These are phyloP conservation scores for Helarctos malayanus DNA, from an alignment of 2,797 vertebrate species.

Conservation along the genomic window DNA sequence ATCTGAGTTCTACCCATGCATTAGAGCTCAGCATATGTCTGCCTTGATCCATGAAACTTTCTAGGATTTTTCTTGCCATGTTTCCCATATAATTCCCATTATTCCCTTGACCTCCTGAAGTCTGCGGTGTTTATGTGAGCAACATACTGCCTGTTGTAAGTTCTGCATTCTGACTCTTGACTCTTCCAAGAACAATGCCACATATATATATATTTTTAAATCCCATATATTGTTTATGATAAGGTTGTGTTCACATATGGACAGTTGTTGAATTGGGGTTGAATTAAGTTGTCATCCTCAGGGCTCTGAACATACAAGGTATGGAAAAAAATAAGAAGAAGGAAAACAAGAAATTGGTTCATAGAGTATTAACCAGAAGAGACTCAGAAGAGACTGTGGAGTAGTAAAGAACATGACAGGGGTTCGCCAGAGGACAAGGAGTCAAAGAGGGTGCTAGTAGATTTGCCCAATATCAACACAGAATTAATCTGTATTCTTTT, in stretches of 20 bases:
- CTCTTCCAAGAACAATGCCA: neutral
- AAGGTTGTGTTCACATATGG: neutral
- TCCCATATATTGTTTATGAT: neutral
- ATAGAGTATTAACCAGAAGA: neutral
- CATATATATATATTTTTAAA: neutral
- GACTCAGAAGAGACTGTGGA: neutral
- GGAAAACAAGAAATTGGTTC: neutral
- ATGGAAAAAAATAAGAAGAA: neutral
- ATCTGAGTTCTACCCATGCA: neutral
- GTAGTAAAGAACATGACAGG: neutral
- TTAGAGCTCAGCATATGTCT: neutral
- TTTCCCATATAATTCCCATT: neutral
- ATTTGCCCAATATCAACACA: neutral
- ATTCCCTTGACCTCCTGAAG: neutral
- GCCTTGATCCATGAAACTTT: neutral
- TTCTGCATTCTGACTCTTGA: neutral
- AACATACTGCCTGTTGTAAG: neutral
- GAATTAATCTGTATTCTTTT: neutral
- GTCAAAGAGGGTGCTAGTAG: neutral
- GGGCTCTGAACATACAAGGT: neutral
- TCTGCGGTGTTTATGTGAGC: accelerated
- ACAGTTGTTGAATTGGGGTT: neutral
- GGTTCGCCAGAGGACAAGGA: neutral
- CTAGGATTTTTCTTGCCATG: neutral
- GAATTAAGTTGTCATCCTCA: neutral